phyloP scores from a whole-genome alignment of 2,113 vertebrate genomes.

The Petaurus breviceps region DNA sequence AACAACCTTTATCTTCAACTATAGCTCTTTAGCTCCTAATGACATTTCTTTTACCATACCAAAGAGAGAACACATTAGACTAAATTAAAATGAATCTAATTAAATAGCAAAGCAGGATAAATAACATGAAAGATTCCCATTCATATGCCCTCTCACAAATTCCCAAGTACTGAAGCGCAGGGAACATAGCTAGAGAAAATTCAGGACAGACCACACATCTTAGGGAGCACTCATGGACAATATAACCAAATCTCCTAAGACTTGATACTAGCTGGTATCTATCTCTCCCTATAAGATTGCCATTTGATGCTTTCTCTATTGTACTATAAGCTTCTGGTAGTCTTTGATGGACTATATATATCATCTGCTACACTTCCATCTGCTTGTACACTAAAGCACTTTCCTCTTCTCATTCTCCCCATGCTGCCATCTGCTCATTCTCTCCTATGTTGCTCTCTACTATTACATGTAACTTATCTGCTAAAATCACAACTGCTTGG shows the following conservation, averaged over 20 bases:
- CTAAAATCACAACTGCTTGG: not conserved
- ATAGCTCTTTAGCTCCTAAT: not conserved
- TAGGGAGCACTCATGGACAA: not conserved
- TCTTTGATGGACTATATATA: too few species aligned
- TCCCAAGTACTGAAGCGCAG: not conserved
- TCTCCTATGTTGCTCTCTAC: too few species aligned
- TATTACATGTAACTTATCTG: not conserved
- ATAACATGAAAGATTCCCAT: not conserved
- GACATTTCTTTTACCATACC: not conserved
- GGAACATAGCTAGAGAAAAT: not conserved
- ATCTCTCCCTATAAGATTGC: not conserved
- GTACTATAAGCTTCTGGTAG: too few species aligned
- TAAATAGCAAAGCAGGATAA: not conserved
- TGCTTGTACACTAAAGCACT: not conserved
- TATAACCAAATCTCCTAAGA: not conserved
- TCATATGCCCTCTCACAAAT: not conserved
- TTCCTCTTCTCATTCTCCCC: too few species aligned
- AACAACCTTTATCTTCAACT: not conserved
- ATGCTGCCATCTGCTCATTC: too few species aligned
- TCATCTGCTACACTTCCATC: not conserved
- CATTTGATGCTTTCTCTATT: not conserved
- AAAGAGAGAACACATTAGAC: not conserved
- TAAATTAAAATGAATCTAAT: not conserved
- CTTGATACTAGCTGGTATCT: not conserved
- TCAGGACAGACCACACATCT: not conserved